Base-by-base conservation (phyloP, 35 echinoderm and acorn worm species). In the Heliocidaris tuberculata region DNA sequence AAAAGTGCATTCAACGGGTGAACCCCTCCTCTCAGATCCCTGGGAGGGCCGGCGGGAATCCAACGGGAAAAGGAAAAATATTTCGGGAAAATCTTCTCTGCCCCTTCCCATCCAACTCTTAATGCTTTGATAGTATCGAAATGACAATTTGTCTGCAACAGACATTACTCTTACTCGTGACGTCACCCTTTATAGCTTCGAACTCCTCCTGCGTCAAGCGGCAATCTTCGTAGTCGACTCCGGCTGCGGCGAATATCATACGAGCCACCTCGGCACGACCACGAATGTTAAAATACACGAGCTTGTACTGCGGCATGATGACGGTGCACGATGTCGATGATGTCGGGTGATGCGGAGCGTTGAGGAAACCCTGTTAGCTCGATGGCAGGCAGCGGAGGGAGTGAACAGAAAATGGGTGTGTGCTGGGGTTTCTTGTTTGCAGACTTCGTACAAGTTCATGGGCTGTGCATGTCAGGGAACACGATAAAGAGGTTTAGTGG, bases 251-350 rank as follows among this genome's bases (percentile, higher is more conserved):
- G 42, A 96, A 94, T 12, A 96, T 52, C 30, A 85, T 21, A 6
- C 95, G 93, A 17, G 93, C 65, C n/a, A 61, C 29, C 65, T 96
- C 95, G 7, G 32, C 95, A 1, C 86, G 86, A 19, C 93, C 95
- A 49, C 88, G 92, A 6, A 4, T 29, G 31, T 96, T 29, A 59
- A 94, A 94, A 78, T 96, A 96, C 13, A 49, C 7, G 48, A 96
- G 59, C 65, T 94, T 93, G 60, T 96, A 96, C 15, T 17, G 95
- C 94, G 96, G 61, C 96, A 96, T 96, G 60, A 35, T 96, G 88
- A 24, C 71, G 48, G 48, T 93, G n/a, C 27, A 52, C 31, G 90
- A 13, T 92, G 2, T 93, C n/a, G 21, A 9, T 2, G 87, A 47
- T n/a, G 65, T 42, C 3, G 8, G 7, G 21, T n/a, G 2, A 19